A percentile compares a stretch with the other conserved stretches of the same genome.
phyloP scores from a whole-genome alignment of 2,888 invertebrate species.

The Pocota personata region DNA sequence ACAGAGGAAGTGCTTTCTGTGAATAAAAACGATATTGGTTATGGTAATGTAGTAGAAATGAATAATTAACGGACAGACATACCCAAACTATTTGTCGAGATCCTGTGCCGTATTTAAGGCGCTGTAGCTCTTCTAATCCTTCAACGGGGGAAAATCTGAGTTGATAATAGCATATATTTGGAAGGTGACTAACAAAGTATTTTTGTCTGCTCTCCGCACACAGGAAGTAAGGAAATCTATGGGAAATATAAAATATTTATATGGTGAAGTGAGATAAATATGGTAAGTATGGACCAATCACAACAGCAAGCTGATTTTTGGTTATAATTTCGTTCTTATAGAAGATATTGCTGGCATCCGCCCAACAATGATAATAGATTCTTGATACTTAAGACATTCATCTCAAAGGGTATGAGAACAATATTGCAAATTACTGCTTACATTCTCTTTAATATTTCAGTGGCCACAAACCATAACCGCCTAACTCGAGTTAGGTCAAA shows the following conservation, averaged over 20 bases:
- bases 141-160: slow-evolving; percentile 76
- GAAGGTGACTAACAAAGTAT: slow-evolving; percentile 74
- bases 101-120: slow-evolving; percentile 66
- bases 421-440: no score
- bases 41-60: neutral
- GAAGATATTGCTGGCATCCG: no score
- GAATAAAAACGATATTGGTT: neutral
- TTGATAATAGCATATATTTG: slow-evolving; percentile 75
- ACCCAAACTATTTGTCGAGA: slow-evolving; percentile 75
- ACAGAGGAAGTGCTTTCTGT: slow-evolving; percentile 72
- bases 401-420: no score
- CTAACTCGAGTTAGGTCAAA: no score
- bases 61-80: neutral
- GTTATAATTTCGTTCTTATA: no score
- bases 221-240: slow-evolving; percentile 79
- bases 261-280: neutral
- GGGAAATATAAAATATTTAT: neutral
- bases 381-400: no score
- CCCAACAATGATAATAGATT: no score
- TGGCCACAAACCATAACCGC: no score
- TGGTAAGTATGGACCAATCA: no score
- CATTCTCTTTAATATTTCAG: no score
- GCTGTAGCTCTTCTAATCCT: slow-evolving; percentile 75
- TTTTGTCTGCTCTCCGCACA: slow-evolving; percentile 75
- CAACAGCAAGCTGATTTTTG: no score